A percentile compares a stretch with the other conserved stretches of the same genome.
These are phyloP conservation scores for Macaca mulatta DNA, from an alignment of 2,113 vertebrate species.

Conservation along the genomic window DNA sequence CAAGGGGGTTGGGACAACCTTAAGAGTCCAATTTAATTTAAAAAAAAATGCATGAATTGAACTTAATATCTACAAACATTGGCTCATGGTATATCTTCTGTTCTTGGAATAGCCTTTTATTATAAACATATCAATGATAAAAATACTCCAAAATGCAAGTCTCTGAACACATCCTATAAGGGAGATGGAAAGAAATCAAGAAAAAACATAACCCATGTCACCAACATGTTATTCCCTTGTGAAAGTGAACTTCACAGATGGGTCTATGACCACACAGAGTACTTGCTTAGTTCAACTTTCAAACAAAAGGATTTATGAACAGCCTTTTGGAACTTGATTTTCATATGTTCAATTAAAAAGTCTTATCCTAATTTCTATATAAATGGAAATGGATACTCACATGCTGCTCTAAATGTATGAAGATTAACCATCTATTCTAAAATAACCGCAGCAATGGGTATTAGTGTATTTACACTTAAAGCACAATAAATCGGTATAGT, in stretches of 20 bases:
- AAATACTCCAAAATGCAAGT: slow-evolving; percentile 21
- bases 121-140: slow-evolving; percentile 39
- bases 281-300: background rate
- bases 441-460: background rate
- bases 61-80: background rate
- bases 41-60: background rate
- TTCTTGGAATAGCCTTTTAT: slow-evolving; percentile 22
- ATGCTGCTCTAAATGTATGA: background rate
- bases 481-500: background rate
- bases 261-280: background rate
- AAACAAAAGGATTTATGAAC: background rate
- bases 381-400: background rate
- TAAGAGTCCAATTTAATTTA: slow-evolving; percentile 18
- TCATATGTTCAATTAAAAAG: background rate
- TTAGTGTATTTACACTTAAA: background rate
- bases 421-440: background rate
- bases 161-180: background rate
- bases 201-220: background rate
- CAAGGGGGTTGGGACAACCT: background rate
- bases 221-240: background rate
- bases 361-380: background rate
- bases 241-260: slow-evolving; percentile 17
- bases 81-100: background rate
- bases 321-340: background rate
- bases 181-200: background rate